phyloP scores from a whole-genome alignment of 1,140 invertebrate species.

The Linepithema humile region DNA sequence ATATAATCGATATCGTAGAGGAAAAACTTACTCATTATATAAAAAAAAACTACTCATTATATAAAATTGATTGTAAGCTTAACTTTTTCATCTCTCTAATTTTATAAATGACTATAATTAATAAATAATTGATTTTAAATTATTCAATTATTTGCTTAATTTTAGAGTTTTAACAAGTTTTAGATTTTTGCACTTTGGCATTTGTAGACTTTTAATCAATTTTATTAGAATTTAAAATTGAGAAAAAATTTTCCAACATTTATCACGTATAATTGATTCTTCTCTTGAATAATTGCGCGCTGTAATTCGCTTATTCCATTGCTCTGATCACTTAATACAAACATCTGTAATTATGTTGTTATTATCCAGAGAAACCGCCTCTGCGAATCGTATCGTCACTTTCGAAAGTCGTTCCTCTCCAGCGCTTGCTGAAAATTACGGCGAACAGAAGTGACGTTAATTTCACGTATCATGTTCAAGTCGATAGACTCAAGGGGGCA shows the following conservation, averaged over 20 bases:
- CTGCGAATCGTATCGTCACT: conserved; percentile 46
- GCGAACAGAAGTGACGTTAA: conserved; percentile 40
- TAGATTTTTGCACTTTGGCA: background rate
- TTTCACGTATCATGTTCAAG: conserved; percentile 18
- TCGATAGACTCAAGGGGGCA: background rate
- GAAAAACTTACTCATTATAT: no score
- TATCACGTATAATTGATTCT: background rate
- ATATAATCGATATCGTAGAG: no score
- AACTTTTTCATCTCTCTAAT: no score
- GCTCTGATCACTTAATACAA: conserved; percentile 12
- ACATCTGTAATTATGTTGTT: conserved; percentile 37
- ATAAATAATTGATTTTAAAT: no score
- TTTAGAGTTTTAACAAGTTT: background rate
- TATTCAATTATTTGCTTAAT: background rate
- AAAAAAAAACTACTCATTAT: no score
- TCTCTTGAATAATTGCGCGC: background rate
- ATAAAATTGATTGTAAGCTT: no score
- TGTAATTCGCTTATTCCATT: background rate
- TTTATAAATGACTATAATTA: no score
- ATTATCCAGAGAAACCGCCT: conserved; percentile 41
- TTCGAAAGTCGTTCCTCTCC: conserved; percentile 46
- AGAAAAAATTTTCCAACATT: background rate
- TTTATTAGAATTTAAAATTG: background rate
- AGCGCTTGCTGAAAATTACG: conserved; percentile 32
- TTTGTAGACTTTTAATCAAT: background rate